Evolutionary conservation across 2,888 invertebrate genomes (phyloP), one percentile per base, ranked within the genome.

Genomic region (Eledone cirrhosa): DNA sequence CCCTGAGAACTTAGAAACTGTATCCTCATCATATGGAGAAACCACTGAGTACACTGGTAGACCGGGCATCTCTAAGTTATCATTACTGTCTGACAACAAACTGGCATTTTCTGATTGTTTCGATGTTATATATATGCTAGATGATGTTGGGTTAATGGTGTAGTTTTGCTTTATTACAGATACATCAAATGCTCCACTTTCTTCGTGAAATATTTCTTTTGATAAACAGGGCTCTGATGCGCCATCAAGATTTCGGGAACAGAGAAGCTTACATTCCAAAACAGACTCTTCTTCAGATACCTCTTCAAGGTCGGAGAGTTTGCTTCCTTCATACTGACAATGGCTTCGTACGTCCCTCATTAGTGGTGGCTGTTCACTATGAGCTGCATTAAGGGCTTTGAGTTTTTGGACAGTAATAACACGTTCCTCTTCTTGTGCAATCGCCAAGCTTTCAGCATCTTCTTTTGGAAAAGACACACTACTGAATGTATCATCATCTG

Each of bases 191-290:
- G 48, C 24, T 24, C 76, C 27, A 4, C 16, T 48, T 4, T 78
- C 77, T 33, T 81, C 78, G 19, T 79, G 65, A 29, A 81, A 84
- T 59, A 82, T 81, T 81, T 85, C 86, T 81, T 84, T 84, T 24
- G 83, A 82, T 86, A 97, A 92, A 92, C 96, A 96, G 27, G 97
- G 97, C 92, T 97, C 97, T 33, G 97, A 97, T 77, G 97, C 96
- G 75, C 97, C 97, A 87, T 97, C 97, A 8, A 97, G 97, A 92
- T 86, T 87, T 67, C 88, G 80, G 31, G 85, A 85, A 69, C 87
- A 77, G 48, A 83, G 75, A n/a, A 80, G 81, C 41, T 69, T 77
- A 41, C 80, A 19, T 13, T 72, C 72, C 2, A 76, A 24, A 3
- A 48, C 27, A 1, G 47, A 48, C 1, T 76, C 48, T 27, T 76